A percentile compares a stretch with the other conserved stretches of the same genome.
Evolutionary conservation across 2,888 invertebrate genomes (phyloP).

Genomic region (Harpalus rubripes): DNA sequence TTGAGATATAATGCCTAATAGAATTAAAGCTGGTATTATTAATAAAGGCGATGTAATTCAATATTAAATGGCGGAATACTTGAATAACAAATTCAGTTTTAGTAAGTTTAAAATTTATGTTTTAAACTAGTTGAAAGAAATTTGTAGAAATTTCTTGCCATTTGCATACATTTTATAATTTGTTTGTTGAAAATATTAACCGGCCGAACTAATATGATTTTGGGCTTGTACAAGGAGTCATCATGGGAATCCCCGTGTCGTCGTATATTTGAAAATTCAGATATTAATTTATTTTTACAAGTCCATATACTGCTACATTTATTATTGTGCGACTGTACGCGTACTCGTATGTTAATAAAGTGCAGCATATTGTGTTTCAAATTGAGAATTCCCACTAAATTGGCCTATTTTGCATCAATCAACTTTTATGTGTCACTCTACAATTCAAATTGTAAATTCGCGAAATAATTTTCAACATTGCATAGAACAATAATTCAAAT

Average conservation of each 20-base stretch:
- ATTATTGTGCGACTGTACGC: background rate
- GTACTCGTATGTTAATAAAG: background rate
- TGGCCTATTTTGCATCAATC: constrained; percentile 36
- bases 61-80: too few species aligned
- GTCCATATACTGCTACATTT: background rate
- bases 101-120: too few species aligned
- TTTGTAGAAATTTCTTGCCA: too few species aligned
- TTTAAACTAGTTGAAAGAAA: too few species aligned
- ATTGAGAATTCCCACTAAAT: constrained; percentile 14
- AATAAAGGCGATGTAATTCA: too few species aligned
- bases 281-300: constrained; percentile 1
- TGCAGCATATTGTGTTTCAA: constrained; percentile 2
- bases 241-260: background rate
- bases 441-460: constrained; percentile 39
- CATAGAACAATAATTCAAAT: constrained; percentile 44
- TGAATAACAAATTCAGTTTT: too few species aligned
- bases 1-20: too few species aligned
- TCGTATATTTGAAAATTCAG: background rate
- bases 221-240: too few species aligned
- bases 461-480: constrained; percentile 43
- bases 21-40: too few species aligned
- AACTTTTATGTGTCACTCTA: constrained; percentile 14
- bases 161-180: too few species aligned
- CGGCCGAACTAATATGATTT: too few species aligned
- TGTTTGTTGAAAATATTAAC: too few species aligned